Evolutionary conservation across 2,113 vertebrate species (phyloP), one percentile per base, ranked within the genome.

Genomic region (Lamprologus lemairii): DNA sequence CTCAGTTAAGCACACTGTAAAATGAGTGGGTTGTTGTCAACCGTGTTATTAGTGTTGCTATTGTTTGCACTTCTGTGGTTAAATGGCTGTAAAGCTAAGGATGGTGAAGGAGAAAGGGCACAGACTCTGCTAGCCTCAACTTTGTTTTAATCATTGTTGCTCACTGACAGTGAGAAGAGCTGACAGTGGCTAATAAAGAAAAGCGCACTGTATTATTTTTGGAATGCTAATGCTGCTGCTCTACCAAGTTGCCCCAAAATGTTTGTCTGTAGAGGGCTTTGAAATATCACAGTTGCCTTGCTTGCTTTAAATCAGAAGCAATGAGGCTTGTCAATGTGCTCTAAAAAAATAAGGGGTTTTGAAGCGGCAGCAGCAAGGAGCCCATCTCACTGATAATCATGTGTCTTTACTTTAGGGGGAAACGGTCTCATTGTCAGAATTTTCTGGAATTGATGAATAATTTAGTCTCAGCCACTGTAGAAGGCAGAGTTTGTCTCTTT

Each of bases 101-200:
- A 83, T 58, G 42, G 35, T 84, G 57, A 65, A 80, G 73, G 51
- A 91, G 86, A 81, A 49, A 12, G 23, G 33, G 45, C 51, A 82
- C 21, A 42, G 58, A 80, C 82, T 94, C 90, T 86, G 86, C 84
- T 90, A 81, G 63, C 33, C 23, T 81, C 42, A 40, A 75, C 54
- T 81, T 82, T 23, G 42, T 78, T 78, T 54, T 55, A 80, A 84
- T 88, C 57, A 78, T 35, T 80, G 63, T 65, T 81, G 81, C 71
- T 88, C 86, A 80, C 79, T 91, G 87, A 91, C 81, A 80, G 79
- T 84, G 82, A 92, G 86, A 88, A 80, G 58, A 90, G 85, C 87
- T 92, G 90, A 91, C 90, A 78, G 60, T 58, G 35, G 89, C 87
- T 94, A 88, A 92, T 90, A 55, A 86, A 90, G 79, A 88, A 86